These are phyloP conservation scores for Diploptera punctata DNA, from an alignment of 2,888 invertebrate genomes.

Conservation along the genomic window DNA sequence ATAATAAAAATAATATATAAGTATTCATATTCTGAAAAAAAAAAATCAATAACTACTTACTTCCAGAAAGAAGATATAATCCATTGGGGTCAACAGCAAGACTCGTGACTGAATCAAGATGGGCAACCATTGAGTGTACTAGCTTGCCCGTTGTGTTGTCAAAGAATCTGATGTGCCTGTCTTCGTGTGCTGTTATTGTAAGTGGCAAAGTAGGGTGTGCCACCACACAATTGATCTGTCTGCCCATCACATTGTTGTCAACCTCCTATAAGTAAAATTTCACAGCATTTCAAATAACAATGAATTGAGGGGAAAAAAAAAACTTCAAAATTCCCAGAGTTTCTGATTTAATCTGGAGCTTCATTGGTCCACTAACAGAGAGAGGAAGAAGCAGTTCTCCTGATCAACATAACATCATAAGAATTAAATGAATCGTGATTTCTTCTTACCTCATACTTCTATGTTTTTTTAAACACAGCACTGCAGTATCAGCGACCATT, in stretches of 20 bases:
- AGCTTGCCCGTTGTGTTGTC: constrained; percentile 94
- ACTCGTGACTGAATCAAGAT: constrained; percentile 97
- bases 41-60: constrained; percentile 63
- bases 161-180: constrained; percentile 98
- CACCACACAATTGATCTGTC: constrained; percentile 80
- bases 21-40: no score
- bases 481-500: no score
- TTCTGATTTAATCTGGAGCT: no score
- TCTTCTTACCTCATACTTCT: no score
- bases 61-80: constrained; percentile 96
- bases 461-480: no score
- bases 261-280: constrained; percentile 51
- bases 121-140: constrained; percentile 98
- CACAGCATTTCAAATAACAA: not conserved
- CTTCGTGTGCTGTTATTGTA: constrained; percentile 97
- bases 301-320: no score
- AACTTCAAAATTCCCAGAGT: no score
- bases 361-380: no score
- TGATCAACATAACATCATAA: no score
- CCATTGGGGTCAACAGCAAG: constrained; percentile 98
- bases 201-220: constrained; percentile 96
- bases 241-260: constrained; percentile 58
- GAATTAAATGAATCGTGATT: no score
- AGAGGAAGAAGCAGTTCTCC: no score
- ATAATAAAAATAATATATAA: no score